These are phyloP conservation scores for Sylvietta virens DNA, from an alignment of 2,113 vertebrate species.

Conservation along the genomic window DNA sequence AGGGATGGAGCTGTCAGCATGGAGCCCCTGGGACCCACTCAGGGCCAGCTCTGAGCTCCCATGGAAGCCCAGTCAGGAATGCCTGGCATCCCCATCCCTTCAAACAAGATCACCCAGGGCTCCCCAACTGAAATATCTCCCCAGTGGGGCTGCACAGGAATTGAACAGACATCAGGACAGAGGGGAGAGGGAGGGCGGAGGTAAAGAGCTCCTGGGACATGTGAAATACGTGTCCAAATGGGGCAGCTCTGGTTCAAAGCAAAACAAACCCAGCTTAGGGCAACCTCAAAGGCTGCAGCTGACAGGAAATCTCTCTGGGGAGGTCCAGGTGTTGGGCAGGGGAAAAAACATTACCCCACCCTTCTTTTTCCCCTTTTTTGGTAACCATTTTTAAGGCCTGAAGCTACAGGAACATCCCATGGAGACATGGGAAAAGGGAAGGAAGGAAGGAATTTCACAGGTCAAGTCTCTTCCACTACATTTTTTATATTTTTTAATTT, in stretches of 20 bases:
- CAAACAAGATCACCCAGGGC: background rate
- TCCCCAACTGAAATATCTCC: background rate
- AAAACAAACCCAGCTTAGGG: background rate
- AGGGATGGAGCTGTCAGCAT: background rate
- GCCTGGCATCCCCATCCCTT: background rate
- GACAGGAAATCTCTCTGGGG: conserved; percentile 38
- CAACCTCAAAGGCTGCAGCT: conserved; percentile 30
- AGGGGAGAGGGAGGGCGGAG: background rate
- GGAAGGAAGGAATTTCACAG: background rate
- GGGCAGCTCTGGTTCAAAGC: background rate
- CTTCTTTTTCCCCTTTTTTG: background rate
- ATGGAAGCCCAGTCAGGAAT: background rate
- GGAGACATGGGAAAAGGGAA: background rate
- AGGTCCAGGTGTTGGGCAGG: conserved; percentile 41
- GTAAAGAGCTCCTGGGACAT: background rate
- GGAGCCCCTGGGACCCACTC: background rate
- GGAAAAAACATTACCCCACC: background rate
- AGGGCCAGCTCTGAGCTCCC: background rate
- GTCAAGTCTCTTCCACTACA: background rate
- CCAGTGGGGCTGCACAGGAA: background rate
- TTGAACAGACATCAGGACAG: background rate
- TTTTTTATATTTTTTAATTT: background rate
- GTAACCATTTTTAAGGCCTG: background rate
- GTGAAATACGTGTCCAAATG: background rate
- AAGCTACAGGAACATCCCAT: background rate